These are phyloP conservation scores for Drosophila suboccidentalis DNA, from an alignment of 2,888 invertebrate species.

Conservation along the genomic window DNA sequence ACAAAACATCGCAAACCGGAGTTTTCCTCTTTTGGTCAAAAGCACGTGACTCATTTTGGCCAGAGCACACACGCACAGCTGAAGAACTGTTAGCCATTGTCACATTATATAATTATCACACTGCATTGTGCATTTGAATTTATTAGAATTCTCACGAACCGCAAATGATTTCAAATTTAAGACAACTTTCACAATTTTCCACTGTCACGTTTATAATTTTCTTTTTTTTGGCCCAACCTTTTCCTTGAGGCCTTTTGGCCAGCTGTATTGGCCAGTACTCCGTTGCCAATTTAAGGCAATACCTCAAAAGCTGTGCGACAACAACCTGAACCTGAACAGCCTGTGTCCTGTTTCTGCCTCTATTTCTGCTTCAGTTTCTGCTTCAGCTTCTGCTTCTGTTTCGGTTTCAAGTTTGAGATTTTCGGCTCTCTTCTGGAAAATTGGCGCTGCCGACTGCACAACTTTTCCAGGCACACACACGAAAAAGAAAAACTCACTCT, in stretches of 20 bases:
- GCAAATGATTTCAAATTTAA: slow-evolving; percentile 5
- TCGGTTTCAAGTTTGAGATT: slow-evolving; percentile 48
- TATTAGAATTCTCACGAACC: slow-evolving; percentile 26
- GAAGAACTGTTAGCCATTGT: slow-evolving; percentile 3
- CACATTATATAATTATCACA: slow-evolving; percentile 69
- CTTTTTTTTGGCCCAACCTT: slow-evolving; percentile 4
- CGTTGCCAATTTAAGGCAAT: slow-evolving; percentile 55
- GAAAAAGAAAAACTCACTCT: slow-evolving; percentile 22
- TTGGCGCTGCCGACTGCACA: slow-evolving; percentile 56
- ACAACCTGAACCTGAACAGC: slow-evolving; percentile 30
- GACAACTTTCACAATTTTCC: neutral
- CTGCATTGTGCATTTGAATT: slow-evolving; percentile 16
- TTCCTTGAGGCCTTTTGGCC: slow-evolving; percentile 7
- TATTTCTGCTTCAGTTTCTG: slow-evolving; percentile 26
- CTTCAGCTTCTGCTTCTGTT: slow-evolving; percentile 31
- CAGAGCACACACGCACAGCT: neutral
- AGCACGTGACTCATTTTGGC: slow-evolving; percentile 68
- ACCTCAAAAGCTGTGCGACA: slow-evolving; percentile 36
- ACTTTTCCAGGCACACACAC: slow-evolving; percentile 49
- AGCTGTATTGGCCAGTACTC: slow-evolving; percentile 42
- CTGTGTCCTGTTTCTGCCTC: slow-evolving; percentile 36
- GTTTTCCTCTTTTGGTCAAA: slow-evolving; percentile 30
- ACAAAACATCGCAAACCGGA: slow-evolving; percentile 4
- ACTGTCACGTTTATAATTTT: neutral
- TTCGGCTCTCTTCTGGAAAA: slow-evolving; percentile 63